phyloP scores from a whole-genome alignment of 1,140 invertebrate species.

The Parapsyche elsis region DNA sequence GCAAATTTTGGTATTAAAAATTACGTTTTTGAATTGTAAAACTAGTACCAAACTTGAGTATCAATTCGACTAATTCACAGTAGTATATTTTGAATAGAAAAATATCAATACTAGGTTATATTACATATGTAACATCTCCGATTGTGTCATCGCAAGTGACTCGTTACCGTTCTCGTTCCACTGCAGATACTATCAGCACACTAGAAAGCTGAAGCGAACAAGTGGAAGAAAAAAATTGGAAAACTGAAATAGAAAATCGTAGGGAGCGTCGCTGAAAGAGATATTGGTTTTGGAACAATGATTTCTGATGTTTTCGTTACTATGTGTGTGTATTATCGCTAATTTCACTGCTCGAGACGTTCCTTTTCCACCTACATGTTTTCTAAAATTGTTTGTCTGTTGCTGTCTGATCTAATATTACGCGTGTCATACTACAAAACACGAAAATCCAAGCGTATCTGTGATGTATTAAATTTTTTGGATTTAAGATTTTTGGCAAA shows the following conservation, averaged over 20 bases:
- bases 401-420: slow-evolving; percentile 29
- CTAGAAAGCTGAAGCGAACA: background rate
- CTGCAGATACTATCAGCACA: background rate
- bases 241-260: slow-evolving; percentile 18
- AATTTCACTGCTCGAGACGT: slow-evolving; percentile 4
- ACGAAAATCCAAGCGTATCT: background rate
- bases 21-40: too few species aligned
- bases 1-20: too few species aligned
- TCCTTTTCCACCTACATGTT: background rate
- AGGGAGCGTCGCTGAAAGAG: slow-evolving; percentile 17
- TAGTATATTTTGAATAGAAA: too few species aligned
- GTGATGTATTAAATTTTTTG: too few species aligned
- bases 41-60: too few species aligned
- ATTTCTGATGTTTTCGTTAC: slow-evolving; percentile 7
- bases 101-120: too few species aligned
- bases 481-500: too few species aligned
- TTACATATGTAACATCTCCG: too few species aligned
- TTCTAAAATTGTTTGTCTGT: slow-evolving; percentile 8
- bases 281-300: slow-evolving; percentile 14
- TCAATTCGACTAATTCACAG: too few species aligned
- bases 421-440: slow-evolving; percentile 6
- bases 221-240: background rate
- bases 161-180: background rate
- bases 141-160: too few species aligned
- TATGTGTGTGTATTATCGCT: background rate